A percentile compares a stretch with the other conserved stretches of the same genome.
Conservation (phyloP, 1,140 invertebrate species). For the Caenorhabditis remanei region DNA sequence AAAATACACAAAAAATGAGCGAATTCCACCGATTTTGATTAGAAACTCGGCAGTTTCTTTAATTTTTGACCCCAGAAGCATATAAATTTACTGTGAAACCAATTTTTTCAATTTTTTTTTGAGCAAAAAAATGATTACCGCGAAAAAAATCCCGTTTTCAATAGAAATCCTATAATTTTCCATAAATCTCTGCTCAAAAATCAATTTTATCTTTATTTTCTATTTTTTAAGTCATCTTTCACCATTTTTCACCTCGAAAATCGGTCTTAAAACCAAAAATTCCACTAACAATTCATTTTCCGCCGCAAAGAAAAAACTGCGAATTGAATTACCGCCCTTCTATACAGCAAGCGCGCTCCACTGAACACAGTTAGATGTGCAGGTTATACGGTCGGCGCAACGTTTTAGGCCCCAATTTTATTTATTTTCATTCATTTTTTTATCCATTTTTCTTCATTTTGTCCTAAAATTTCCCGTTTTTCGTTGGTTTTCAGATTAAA, state of each 20-base stretch:
- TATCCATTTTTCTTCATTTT: neutral
- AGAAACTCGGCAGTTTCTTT: too few relatives aligned
- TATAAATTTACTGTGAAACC: neutral
- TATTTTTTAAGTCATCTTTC: neutral
- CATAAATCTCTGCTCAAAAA: neutral
- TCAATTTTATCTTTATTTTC: neutral
- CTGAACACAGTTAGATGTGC: slow-evolving; percentile 31
- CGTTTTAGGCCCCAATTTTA: slow-evolving; percentile 4
- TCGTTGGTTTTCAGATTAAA: neutral
- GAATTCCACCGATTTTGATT: too few relatives aligned
- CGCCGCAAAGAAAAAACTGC: neutral
- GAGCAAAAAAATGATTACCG: neutral
- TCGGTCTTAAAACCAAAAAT: neutral
- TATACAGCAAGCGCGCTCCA: neutral
- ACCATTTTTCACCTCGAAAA: neutral
- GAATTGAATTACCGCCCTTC: neutral
- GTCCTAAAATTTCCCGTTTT: neutral
- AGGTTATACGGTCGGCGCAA: slow-evolving; percentile 16
- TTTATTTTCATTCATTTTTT: neutral
- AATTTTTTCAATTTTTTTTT: neutral
- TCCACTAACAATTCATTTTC: neutral
- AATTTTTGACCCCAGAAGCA: too few relatives aligned
- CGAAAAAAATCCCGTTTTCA: neutral
- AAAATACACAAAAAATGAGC: too few relatives aligned
- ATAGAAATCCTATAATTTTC: neutral